Evolutionary conservation across 2,888 invertebrate genomes (phyloP).

Genomic region (Piscicola geometra): DNA sequence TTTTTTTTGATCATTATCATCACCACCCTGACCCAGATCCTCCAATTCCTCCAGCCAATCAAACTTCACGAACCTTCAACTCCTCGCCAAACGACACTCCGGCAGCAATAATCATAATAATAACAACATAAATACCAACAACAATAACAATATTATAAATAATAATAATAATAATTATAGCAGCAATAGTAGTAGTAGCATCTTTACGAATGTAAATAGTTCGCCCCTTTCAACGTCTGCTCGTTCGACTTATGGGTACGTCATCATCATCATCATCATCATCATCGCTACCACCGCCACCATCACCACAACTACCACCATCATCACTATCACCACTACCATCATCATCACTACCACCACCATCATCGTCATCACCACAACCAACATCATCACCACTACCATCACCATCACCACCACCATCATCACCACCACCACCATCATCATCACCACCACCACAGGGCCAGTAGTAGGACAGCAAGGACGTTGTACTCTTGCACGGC

Average conservation of each 20-base stretch:
- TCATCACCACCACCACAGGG: background rate
- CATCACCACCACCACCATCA: background rate
- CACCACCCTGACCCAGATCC: background rate
- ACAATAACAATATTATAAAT: no score
- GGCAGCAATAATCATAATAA: no score
- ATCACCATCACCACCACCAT: background rate
- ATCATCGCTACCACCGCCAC: background rate
- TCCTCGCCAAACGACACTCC: no score
- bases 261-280: background rate
- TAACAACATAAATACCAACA: no score
- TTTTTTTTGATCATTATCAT: background rate
- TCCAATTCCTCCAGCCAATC: conserved; percentile 5
- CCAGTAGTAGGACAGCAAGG: no score
- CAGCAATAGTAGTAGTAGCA: no score
- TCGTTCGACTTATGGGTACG: no score
- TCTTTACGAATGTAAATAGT: no score
- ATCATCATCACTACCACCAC: background rate
- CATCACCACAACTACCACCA: background rate
- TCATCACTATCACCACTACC: background rate
- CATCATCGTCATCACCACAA: background rate
- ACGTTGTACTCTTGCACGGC: no score
- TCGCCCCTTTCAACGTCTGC: no score
- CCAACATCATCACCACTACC: no score
- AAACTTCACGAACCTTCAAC: background rate
- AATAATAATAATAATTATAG: no score